Evolutionary conservation across 1,140 invertebrate genomes (phyloP), one percentile per base, ranked within the genome.

Genomic region (Coelopa frigida): DNA sequence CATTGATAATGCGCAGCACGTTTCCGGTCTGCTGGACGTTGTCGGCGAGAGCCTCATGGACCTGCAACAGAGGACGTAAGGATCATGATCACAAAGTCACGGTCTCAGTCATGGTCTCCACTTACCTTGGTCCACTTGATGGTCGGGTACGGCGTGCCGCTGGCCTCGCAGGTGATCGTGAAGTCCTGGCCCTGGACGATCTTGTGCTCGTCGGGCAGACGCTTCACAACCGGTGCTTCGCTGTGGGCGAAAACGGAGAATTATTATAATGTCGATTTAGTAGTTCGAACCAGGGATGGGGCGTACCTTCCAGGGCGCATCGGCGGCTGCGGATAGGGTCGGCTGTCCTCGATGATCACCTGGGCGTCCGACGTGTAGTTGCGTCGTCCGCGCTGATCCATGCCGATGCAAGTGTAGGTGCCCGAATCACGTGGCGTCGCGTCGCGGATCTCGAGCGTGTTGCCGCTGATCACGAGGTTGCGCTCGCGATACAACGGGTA

Each of bases 41-140:
- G 0, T 72, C 44, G 3, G 79, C 76, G 6, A 94, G 71, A 2
- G 75, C 58, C 23, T 78, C 79, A n/a, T 57, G 53, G 3, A 84
- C 77, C 73, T 86, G 15, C n/a, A 36, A 49, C 18, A 39, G 5
- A 44, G 5, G 29, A 41, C 17, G 23, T 5, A 27, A 49, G 8
- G 5, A 20, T 15, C 15, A 26, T 15, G 21, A 45, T 6, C 35
- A 15, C 18, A 31, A 40, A n/a, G 12, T 31, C 10, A 14, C 4
- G n/a, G 1, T 18, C 40, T 7, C 27, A 27, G n/a, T 37, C 5
- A n/a, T n/a, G 6, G 3, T 6, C 3, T 3, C 21, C 46, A 83
- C 77, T 46, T 47, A 83, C 78, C 73, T 86, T 90, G 2, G 73
- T 78, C 93, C 93, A 97, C 56, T 77, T 82, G 11, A 94, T 75